Base-by-base conservation (phyloP, 2,113 vertebrate species). In the Suricata suricatta region DNA sequence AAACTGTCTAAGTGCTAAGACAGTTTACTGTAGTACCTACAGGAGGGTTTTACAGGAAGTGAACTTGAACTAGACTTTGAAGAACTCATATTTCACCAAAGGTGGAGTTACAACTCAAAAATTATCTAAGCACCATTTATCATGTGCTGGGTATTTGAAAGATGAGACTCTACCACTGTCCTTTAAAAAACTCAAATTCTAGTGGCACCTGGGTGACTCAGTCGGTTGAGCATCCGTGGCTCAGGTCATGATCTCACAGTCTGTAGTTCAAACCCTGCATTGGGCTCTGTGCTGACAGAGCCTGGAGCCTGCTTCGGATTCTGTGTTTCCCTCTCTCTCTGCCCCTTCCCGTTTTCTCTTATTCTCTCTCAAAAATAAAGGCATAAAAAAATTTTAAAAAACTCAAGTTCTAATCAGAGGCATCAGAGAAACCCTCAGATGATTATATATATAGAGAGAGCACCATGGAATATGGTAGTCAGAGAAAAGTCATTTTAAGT, bases 151-250 rank as follows among this genome's bases (percentile, higher is more conserved):
- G 7, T 81, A 89, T 44, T 72, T 86, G n/a, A 68, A 69, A 76
- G 60, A 84, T 38, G 17, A 54, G 13, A 74, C 15, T 66, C n/a
- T 79, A 35, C 69, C 54, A 63, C 17, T 71, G 44, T 13, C 76
- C 13, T 95, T 92, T 81, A 97, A 16, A 16, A 12, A 92, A 89
- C 33, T 92, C n/a, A 91, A 71, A 66, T 80, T 79, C 88, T 74
- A 81, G 44, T 41, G 41, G 41, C 41, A 41, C 41, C 41, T 41
- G 44, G 44, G 44, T 47, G 44, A 10, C 10, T 47, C 44, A 47
- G 44, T 47, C 44, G 10, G 44, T 47, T 47, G 44, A 47, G 44
- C 44, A 10, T 47, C 44, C 9, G 44, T 47, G 44, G 44, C 44
- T 47, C 44, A 47, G 44, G 44, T 47, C 44, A 47, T 47, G 44